Conservation (phyloP, 1,140 invertebrate genomes). For the Reticulitermes speratus region DNA sequence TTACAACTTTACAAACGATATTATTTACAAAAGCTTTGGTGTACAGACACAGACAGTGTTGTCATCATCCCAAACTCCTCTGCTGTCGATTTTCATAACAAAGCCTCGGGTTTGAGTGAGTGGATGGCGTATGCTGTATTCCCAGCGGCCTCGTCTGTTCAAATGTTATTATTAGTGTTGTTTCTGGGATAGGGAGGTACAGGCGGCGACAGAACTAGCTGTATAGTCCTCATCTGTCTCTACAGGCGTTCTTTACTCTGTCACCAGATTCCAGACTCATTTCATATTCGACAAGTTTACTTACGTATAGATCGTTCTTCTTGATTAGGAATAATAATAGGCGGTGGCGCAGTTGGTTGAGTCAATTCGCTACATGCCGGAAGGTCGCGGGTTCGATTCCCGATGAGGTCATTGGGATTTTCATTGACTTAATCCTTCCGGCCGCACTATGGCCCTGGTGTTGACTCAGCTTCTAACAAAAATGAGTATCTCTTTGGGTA, state of each 20-base stretch:
- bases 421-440: no score
- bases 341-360: no score
- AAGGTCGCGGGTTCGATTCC: no score
- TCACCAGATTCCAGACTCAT: not conserved
- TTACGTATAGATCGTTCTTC: no score
- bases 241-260: not conserved
- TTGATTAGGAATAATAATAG: no score
- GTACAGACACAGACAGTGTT: not conserved
- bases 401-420: no score
- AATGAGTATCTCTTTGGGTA: no score
- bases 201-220: not conserved
- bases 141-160: constrained; percentile 29
- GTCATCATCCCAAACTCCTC: not conserved
- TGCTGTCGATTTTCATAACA: constrained; percentile 32
- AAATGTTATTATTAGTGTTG: constrained; percentile 30
- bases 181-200: constrained; percentile 17
- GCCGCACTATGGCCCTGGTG: no score
- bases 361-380: no score
- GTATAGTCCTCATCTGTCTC: not conserved
- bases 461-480: no score
- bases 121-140: not conserved
- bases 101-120: constrained; percentile 25
- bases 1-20: constrained; percentile 32
- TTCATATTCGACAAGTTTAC: no score
- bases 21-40: constrained; percentile 28